These are phyloP conservation scores for Lasioglossum marginatum DNA, from an alignment of 2,888 invertebrate genomes.

Conservation along the genomic window DNA sequence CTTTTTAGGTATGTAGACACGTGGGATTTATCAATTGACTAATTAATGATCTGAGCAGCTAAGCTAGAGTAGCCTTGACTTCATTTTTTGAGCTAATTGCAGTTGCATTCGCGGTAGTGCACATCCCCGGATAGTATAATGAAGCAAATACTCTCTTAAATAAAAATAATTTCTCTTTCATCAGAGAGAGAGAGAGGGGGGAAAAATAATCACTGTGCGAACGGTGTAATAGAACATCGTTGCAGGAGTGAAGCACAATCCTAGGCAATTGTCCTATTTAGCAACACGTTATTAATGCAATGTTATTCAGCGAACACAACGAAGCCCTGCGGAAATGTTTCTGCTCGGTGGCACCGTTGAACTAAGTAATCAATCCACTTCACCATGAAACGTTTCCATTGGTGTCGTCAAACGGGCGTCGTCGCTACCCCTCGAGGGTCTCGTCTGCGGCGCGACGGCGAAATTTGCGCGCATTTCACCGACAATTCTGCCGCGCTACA, in stretches of 20 bases:
- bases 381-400: conserved; percentile 69
- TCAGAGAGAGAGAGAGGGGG: too few species aligned
- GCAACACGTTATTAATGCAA: conserved; percentile 54
- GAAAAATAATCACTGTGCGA: conserved; percentile 6
- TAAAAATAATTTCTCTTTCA: too few species aligned
- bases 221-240: conserved; percentile 17
- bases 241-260: conserved; percentile 5
- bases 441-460: conserved; percentile 60
- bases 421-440: conserved; percentile 67
- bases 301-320: conserved; percentile 50
- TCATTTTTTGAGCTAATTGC: not conserved
- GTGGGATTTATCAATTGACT: not conserved
- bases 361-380: conserved; percentile 73
- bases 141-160: too few species aligned
- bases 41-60: not conserved
- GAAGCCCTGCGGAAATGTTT: conserved; percentile 54
- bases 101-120: not conserved
- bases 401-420: conserved; percentile 67
- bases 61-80: not conserved
- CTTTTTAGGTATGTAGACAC: not conserved
- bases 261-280: conserved; percentile 54
- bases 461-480: conserved; percentile 60
- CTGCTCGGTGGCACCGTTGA: conserved; percentile 49
- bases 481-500: conserved; percentile 62
- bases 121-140: not conserved